Conservation (phyloP, 2,797 vertebrate genomes). For the Limosa lapponica region DNA sequence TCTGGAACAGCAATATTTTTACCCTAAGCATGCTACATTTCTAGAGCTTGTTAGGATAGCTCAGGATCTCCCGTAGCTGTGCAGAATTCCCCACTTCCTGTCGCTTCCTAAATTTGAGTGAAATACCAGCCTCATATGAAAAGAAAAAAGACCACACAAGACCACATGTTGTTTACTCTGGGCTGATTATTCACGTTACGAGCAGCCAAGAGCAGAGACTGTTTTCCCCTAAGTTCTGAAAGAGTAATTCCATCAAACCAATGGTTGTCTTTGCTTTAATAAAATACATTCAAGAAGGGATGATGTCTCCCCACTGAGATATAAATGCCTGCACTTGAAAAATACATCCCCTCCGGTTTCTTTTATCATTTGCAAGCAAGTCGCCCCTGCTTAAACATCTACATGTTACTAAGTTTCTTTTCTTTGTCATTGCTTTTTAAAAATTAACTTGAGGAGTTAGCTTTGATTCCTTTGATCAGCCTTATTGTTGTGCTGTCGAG, state of each 20-base stretch:
- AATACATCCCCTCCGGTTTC: background rate
- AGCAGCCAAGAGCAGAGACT: slow-evolving; percentile 5
- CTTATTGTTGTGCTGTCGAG: rapidly evolving
- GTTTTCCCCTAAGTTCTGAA: background rate
- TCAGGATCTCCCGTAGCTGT: background rate
- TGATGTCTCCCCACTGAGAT: background rate
- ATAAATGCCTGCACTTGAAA: background rate
- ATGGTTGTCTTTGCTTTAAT: background rate
- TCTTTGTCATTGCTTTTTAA: background rate
- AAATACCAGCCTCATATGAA: background rate
- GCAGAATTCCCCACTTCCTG: background rate
- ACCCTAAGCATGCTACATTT: background rate
- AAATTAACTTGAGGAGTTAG: background rate
- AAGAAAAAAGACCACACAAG: slow-evolving; percentile 55
- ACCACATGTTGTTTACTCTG: slow-evolving; percentile 58
- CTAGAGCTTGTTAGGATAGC: background rate
- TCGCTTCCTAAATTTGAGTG: background rate
- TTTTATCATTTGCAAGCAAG: background rate
- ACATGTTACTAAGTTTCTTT: background rate
- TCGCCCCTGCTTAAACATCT: background rate
- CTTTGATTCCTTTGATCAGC: background rate
- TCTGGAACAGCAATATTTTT: background rate
- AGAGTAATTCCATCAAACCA: background rate
- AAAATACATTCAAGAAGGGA: background rate
- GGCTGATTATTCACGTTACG: background rate